Base-by-base conservation (phyloP, 2,797 vertebrate genomes). In the Enteromius paludinosus region DNA sequence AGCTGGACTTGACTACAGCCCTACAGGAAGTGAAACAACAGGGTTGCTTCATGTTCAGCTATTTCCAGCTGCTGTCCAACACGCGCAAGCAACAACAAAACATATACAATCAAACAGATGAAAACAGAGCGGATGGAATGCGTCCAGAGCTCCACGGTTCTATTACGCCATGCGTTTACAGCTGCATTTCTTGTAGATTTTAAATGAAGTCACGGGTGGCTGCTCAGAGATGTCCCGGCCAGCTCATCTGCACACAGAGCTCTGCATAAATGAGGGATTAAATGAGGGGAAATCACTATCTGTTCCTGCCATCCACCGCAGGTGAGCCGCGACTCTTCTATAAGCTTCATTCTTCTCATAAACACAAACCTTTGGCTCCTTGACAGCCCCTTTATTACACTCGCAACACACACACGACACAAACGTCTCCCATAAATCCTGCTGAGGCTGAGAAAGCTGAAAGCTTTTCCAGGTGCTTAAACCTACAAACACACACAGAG, bases 251-350 rank as follows among this genome's bases (percentile, higher is more conserved):
- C 83, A 74, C 77, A 70, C 79, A 65, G 77, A 85, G 84, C 79
- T 82, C 65, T 10, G 52, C 70, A 78, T 84, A 85, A 88, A 88
- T 73, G 56, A 35, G 25, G 85, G 83, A 86, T 87, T 86, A 87
- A 62, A 68, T 59, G 1, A 45, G 25, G 15, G 71, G 79, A 76
- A 69, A 76, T 78, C 28, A 43, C 79, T 82, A 77, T 79, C 87
- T 61, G 66, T 49, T 66, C 52, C 81, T 23, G 25, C 62, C 84
- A 74, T 85, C 72, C 78, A 75, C 65, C 59, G 62, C 23, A 69
- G 66, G 66, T 78, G 71, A 83, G 33, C 73, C 75, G 59, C 35
- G 41, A 72, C 78, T 70, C 74, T 79, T 84, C 78, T 52, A 47
- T 62, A 75, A 61, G 78, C 81, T 82, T 66, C 78, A 66, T 43